These are phyloP conservation scores for Macropus fuliginosus DNA, from an alignment of 2,797 vertebrate species.

Conservation along the genomic window DNA sequence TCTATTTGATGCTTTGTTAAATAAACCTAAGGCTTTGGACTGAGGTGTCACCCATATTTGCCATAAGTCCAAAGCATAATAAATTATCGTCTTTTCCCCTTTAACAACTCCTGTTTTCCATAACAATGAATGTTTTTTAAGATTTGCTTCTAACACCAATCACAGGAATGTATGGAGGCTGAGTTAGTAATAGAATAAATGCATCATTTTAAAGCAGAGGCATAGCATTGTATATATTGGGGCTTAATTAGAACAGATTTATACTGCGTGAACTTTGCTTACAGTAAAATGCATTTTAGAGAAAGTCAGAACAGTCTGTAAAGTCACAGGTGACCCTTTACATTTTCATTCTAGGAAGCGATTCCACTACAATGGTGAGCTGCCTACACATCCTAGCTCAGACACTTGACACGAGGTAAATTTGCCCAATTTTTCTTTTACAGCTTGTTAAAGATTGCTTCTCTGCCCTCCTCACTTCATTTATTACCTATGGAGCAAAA, in stretches of 20 bases:
- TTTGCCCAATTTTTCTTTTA: conserved; percentile 6
- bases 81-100: conserved; percentile 46
- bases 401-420: conserved; percentile 96
- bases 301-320: neutral
- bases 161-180: conserved; percentile 24
- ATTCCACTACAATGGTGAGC: conserved; percentile 97
- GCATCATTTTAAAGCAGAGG: conserved; percentile 1
- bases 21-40: conserved; percentile 26
- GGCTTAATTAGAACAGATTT: conserved; percentile 32
- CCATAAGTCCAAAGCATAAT: conserved; percentile 55
- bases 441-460: conserved; percentile 11
- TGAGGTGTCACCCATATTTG: conserved; percentile 63
- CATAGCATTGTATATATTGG: neutral
- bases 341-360: conserved; percentile 89
- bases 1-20: conserved; percentile 38
- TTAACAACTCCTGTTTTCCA: conserved; percentile 71
- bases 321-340: conserved; percentile 57
- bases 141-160: conserved; percentile 61
- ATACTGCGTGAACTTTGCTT: conserved; percentile 29
- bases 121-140: conserved; percentile 51
- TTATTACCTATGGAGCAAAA: neutral
- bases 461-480: neutral
- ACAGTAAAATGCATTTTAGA: conserved; percentile 36
- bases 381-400: conserved; percentile 99
- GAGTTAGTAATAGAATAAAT: conserved; percentile 52